Percentiles rank a stretch among this genome's conserved stretches.
Evolutionary conservation across 2,797 vertebrate species (phyloP).

Genomic region (Hipposideros larvatus): DNA sequence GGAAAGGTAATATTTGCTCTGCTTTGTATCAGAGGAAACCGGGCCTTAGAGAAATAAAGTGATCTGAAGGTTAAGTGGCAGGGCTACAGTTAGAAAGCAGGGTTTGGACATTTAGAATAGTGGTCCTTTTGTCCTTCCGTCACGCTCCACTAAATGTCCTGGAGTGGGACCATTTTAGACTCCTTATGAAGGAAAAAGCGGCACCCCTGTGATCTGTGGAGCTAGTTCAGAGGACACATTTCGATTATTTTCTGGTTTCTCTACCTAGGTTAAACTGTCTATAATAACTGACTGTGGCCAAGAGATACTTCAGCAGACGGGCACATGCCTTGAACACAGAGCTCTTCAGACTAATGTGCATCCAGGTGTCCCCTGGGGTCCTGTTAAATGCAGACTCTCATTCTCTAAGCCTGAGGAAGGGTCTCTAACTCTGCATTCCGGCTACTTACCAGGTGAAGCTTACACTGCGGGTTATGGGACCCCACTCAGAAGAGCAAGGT

Average conservation of each 20-base stretch:
- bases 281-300: background rate
- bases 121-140: background rate
- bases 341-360: background rate
- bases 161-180: too few relatives aligned
- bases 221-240: accelerated
- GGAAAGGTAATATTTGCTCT: background rate
- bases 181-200: background rate
- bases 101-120: background rate
- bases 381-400: background rate
- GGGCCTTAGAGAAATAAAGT: background rate
- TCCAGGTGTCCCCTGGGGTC: accelerated
- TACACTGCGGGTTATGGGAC: background rate
- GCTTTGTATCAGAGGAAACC: background rate
- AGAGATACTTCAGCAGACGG: accelerated
- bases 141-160: background rate
- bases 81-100: background rate
- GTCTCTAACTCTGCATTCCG: background rate
- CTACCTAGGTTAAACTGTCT: background rate
- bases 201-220: background rate
- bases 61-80: background rate
- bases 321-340: accelerated
- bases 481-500: background rate
- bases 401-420: background rate
- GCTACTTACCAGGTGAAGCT: background rate
- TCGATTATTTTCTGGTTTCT: background rate